Conservation (phyloP, 2,888 invertebrate species). For the Neria commutata region DNA sequence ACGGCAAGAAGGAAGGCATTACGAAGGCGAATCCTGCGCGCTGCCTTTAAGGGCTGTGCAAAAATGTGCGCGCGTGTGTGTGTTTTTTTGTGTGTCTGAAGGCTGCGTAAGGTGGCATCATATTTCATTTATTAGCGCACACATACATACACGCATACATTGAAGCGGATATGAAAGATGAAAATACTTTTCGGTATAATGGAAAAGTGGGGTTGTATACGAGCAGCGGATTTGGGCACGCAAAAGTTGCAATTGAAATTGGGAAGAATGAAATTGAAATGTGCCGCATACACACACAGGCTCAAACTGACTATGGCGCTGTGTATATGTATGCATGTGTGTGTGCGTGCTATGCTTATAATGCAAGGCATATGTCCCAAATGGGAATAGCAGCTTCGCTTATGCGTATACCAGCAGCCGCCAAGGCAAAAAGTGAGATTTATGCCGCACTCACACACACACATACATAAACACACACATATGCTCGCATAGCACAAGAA, state of each 20-base stretch:
- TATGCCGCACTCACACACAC: not conserved
- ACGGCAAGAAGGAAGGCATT: slow-evolving; percentile 37
- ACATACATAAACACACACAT: not conserved
- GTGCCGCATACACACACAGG: not conserved
- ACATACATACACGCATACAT: slow-evolving; percentile 7
- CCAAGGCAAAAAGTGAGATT: slow-evolving; percentile 1
- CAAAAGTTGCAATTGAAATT: not conserved
- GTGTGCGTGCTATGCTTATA: slow-evolving; percentile 39
- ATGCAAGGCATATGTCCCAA: slow-evolving; percentile 58
- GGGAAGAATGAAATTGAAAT: not conserved
- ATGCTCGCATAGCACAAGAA: not conserved
- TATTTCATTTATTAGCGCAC: slow-evolving; percentile 54
- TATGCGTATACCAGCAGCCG: not conserved
- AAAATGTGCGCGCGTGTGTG: not conserved
- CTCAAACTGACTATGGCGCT: slow-evolving; percentile 33
- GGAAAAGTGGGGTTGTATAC: too few species aligned
- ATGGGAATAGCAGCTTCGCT: slow-evolving; percentile 43
- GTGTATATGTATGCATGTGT: slow-evolving; percentile 41
- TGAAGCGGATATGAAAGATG: not conserved
- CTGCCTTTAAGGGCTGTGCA: not conserved
- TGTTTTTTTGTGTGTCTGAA: not conserved
- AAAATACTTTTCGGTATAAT: too few species aligned
- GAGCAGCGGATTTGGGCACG: too few species aligned
- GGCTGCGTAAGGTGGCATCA: slow-evolving; percentile 37
- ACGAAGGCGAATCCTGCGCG: slow-evolving; percentile 5